Evolutionary conservation across 2,888 invertebrate genomes (phyloP), one percentile per base, ranked within the genome.

Genomic region (Bursaphelenchus okinawaensis): DNA sequence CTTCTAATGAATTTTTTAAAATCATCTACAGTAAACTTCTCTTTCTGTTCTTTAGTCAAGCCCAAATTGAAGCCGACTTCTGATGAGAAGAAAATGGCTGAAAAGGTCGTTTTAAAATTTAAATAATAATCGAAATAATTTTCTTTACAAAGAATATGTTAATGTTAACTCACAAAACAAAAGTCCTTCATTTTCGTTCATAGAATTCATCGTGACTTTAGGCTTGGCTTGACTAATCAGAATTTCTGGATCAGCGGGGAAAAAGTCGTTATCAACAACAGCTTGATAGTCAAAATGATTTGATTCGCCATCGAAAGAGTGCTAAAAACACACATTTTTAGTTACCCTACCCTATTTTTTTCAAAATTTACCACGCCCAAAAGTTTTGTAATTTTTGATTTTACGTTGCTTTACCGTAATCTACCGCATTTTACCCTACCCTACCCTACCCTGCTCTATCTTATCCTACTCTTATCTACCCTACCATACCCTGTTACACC

Each of bases 1-100:
- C 66, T 23, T n/a, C 31, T 27, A 8, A 70, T 29, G n/a, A 67
- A 57, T 12, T 60, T 2, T n/a, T 64, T 55, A 9, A 70, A 40
- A 6, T 40, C 40, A 16, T 40, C 3, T 12, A 40, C 40, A 4
- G 40, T 40, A 40, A 40, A 40, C 3, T 40, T 40, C 16, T 40
- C 40, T 4, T 40, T 40, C 40, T 40, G 12, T n/a, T 40, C 40
- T 40, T 40, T 40, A 1, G 40, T 12, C 6, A 40, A 1, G 12
- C 40, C 40, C 3, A 16, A n/a, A 40, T 40, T 40, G 16, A 12
- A 40, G 40, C 40, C 40, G 3, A 16, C 40, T 12, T n/a, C 40
- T n/a, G n/a, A n/a, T 3, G 40, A 40, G n/a, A 16, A 40, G n/a
- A 16, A 40, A 4, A 40, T 6, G 16, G 40, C 40, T 40, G 40